Base-by-base conservation (phyloP, 2,888 invertebrate species). In the Cynaeus angustus region DNA sequence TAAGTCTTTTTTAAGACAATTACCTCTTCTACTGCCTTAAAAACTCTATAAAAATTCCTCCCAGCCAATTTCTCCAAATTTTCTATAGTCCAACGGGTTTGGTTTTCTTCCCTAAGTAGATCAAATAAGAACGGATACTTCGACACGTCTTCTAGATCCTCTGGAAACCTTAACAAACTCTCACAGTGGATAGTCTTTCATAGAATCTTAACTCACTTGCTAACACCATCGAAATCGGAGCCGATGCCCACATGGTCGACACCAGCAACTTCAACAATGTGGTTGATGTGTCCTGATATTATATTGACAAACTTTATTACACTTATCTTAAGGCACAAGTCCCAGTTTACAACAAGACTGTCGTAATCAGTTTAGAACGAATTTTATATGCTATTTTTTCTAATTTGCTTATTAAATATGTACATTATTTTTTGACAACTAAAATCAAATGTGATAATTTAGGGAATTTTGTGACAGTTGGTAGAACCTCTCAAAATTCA, bases 131-230 rank as follows among this genome's bases (percentile, higher is more conserved):
- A 88, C 0, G 92, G 92, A 83, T 91, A 92, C 78, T 87, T 89
- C 0, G 92, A 91, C 33, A 91, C 91, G 80, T 92, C 91, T 80
- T 92, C 91, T 68, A 92, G 79, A 0, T 91, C 92, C 50, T 88
- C 86, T 0, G 91, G 89, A 8, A 90, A 89, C 79, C 91, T 92
- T 1, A 2, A 21, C 1, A 21, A 21, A 21, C 21, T n/a, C n/a
- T n/a, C n/a, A n/a, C n/a, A n/a, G 28, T 28, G 28, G 28, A 28
- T 5, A 28, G 28, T 4, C 28, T 5, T 28, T 7, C 4, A 28
- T 28, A 28, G 4, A 28, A 7, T 28, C 5, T 28, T 28, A 28
- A 28, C n/a, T 21, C 21, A 21, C 33, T 12, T 41, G 41, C 38
- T 71, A 41, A 88, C 84, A 41, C 88, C 88, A 73, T 88, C 88